phyloP scores from a whole-genome alignment of 2,888 invertebrate genomes.

The Brachyptera putata region DNA sequence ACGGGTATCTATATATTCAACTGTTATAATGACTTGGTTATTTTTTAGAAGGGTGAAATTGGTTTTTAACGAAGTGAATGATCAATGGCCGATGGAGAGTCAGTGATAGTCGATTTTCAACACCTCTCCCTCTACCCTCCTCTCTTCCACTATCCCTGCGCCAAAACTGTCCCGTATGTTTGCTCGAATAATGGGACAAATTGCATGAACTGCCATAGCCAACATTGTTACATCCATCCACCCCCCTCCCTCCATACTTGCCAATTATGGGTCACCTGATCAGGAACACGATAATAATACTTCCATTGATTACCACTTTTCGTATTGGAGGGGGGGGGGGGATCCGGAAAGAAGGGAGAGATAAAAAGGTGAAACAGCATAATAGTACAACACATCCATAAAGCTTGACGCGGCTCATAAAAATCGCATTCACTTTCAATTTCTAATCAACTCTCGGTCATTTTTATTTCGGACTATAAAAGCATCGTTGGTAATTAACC shows the following conservation, averaged over 20 bases:
- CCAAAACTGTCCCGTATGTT: conserved; percentile 10
- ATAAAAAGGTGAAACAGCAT: conserved; percentile 13
- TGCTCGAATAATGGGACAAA: conserved; percentile 27
- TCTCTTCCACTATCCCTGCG: neutral
- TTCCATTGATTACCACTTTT: conserved; percentile 24
- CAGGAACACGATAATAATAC: conserved; percentile 23
- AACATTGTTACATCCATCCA: conserved; percentile 2
- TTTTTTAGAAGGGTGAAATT: conserved; percentile 9
- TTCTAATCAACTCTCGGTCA: conserved; percentile 25
- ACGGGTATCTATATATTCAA: no score
- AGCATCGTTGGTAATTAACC: conserved; percentile 1
- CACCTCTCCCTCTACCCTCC: conserved; percentile 5
- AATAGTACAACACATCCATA: neutral
- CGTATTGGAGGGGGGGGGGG: conserved; percentile 22
- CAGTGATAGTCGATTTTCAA: conserved; percentile 20
- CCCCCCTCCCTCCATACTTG: neutral
- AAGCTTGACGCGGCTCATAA: neutral
- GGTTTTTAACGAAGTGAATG: conserved; percentile 23
- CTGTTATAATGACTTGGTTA: neutral
- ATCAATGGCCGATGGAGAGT: conserved; percentile 26
- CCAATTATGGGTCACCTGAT: conserved; percentile 6
- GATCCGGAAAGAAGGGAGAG: no score
- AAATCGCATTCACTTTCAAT: conserved; percentile 26
- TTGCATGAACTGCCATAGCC: conserved; percentile 19
- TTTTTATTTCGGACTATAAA: conserved; percentile 21